Evolutionary conservation across 2,888 invertebrate genomes (phyloP), one percentile per base, ranked within the genome.

Genomic region (Coecobrya sp.): DNA sequence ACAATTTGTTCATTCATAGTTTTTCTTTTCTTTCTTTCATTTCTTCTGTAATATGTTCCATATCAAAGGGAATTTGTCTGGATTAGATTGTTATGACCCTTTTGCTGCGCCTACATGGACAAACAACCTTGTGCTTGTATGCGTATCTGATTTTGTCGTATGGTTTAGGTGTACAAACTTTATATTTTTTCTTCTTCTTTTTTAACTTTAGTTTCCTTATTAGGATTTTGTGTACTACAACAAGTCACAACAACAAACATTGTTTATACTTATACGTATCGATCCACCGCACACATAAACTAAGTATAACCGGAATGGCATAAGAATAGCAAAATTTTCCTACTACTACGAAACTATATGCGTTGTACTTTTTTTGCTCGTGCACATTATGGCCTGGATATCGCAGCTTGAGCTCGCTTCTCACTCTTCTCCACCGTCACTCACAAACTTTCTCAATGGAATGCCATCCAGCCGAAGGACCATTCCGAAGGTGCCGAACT

Each of bases 371-470:
- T 76, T 76, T 76, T 25, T 13, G 76, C 49, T 76, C 76, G 11
- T 76, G n/a, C 25, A 49, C 49, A 76, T 36, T 36, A 36, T 36
- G 36, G 36, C 36, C 10, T 73, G 36, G 45, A 45, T 42, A 16
- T 22, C 10, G 8, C 68, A 68, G n/a, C 68, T 68, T 42, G 10
- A 22, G 22, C 45, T 10, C 10, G 10, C 3, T 11, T 76, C 19
- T 42, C 76, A 49, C 76, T 42, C n/a, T 19, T 10, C 22, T 13
- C 73, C 49, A 45, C 73, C 73, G 30, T 42, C 42, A 62, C 19
- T 82, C 22, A 81, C 55, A 36, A 89, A 89, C 89, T 89, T 89
- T 89, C 89, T 89, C 84, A 89, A 89, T 89, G 89, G 89, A 62
- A 89, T 85, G 73, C 85, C 52, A 62, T 49, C 59, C 25, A 68